These are phyloP conservation scores for Sericinus montela DNA, from an alignment of 2,888 invertebrate species.

Conservation along the genomic window DNA sequence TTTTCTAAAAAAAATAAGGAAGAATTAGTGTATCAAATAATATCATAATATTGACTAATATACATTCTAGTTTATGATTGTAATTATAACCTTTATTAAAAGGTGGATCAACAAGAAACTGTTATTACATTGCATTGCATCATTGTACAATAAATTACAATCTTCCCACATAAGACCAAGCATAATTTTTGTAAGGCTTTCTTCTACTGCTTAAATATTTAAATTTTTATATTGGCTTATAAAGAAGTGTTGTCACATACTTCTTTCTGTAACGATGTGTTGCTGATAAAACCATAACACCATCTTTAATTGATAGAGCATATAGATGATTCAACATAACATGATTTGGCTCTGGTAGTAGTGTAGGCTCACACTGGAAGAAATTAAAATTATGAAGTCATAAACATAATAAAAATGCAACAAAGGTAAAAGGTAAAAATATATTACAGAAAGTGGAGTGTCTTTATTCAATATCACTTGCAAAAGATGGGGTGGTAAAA, in stretches of 20 bases:
- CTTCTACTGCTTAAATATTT: background rate
- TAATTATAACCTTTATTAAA: no score
- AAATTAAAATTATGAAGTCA: no score
- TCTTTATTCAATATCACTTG: constrained; percentile 99
- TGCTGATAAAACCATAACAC: constrained; percentile 99
- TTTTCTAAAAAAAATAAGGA: no score
- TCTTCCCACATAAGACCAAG: background rate
- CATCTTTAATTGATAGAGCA: constrained; percentile 99
- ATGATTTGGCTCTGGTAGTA: constrained; percentile 99
- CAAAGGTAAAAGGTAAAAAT: no score
- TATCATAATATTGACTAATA: no score
- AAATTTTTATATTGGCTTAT: constrained; percentile 94
- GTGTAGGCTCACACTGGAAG: constrained; percentile 96
- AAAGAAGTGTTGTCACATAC: constrained; percentile 98
- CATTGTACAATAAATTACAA: background rate
- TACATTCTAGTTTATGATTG: no score
- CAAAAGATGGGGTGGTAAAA: constrained; percentile 97
- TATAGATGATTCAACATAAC: constrained; percentile 99
- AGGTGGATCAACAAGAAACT: background rate
- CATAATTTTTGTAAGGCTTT: background rate
- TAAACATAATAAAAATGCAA: no score
- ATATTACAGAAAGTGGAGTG: constrained; percentile 92
- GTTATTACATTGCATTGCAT: no score
- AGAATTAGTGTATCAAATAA: no score
- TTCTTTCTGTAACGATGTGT: constrained; percentile 99